Evolutionary conservation across 2,797 vertebrate species (phyloP), one percentile per base, ranked within the genome.

Genomic region (Cyclura pinguis): DNA sequence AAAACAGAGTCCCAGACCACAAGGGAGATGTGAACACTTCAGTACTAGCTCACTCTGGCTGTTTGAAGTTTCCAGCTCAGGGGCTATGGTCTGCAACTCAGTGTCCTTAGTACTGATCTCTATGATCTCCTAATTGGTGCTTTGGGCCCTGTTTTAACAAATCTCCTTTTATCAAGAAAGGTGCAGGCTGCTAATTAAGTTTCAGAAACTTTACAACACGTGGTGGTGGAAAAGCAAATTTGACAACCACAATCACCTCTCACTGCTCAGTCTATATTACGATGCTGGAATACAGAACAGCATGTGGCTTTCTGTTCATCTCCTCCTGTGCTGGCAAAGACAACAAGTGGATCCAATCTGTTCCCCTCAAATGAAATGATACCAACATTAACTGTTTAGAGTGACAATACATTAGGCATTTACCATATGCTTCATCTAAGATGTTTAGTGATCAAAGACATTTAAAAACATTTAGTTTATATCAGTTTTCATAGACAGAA

Each of bases 161-260:
- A 47, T 78, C 0, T 52, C 52, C 47, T 92, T 93, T 86, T 69
- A 89, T 80, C 10, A 86, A 22, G 12, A 88, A 4, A 88, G 74
- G 42, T 8, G 87, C n/a, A 90, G 85, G 0, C 2, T 1, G 27
- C 72, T 42, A 74, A 24, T 81, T 59, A 62, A 89, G 82, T 89
- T 87, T 55, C 52, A 86, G 91, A 84, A 50, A 0, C 92, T 80
- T 91, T 67, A 90, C 6, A 6, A 24, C 52, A 27, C 27, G 18
- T 42, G 87, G 32, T 78, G 27, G 52, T 9, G 47, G 74, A 90
- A 27, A 1, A 92, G 91, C 35, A 12, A 7, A 88, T 80, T 67
- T 32, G 24, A 69, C 12, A 20, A 90, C 1, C 9, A 32, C 22
- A 42, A 42, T 27, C 24, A 35, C 14, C 80, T 57, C 24, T 80